Conservation (phyloP, 1,140 invertebrate species). For the Laupala kohalensis region DNA sequence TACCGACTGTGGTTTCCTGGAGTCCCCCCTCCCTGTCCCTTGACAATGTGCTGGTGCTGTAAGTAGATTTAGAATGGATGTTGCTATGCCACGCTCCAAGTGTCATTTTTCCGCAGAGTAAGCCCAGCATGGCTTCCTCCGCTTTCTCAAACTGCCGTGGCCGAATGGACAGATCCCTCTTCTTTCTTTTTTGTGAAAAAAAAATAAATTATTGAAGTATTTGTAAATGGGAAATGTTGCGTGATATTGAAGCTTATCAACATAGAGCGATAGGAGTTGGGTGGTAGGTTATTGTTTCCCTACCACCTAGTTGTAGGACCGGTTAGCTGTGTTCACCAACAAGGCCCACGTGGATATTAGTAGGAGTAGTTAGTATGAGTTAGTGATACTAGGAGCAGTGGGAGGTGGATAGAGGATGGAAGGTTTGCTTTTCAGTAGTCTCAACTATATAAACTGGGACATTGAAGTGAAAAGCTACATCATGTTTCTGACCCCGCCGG, state of each 20-base stretch:
- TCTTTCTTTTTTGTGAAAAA: neutral
- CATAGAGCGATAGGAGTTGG: too few species aligned
- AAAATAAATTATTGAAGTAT: neutral
- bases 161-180: neutral
- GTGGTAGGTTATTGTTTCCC: too few species aligned
- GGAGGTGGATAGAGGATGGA: too few species aligned
- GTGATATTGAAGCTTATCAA: too few species aligned
- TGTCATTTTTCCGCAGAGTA: constrained; percentile 6
- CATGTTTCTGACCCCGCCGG: too few species aligned
- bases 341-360: neutral
- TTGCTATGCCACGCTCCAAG: neutral
- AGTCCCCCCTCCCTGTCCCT: too few species aligned
- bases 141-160: neutral
- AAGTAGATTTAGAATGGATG: neutral
- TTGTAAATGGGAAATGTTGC: too few species aligned
- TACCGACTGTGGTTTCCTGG: neutral
- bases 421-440: too few species aligned
- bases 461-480: too few species aligned
- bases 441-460: too few species aligned
- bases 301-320: neutral
- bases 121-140: constrained; percentile 3
- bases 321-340: neutral
- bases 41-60: neutral
- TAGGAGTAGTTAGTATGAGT: too few species aligned
- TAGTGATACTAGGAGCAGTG: too few species aligned